phyloP scores from a whole-genome alignment of 2,888 invertebrate genomes.

The Petrophora chlorosata region DNA sequence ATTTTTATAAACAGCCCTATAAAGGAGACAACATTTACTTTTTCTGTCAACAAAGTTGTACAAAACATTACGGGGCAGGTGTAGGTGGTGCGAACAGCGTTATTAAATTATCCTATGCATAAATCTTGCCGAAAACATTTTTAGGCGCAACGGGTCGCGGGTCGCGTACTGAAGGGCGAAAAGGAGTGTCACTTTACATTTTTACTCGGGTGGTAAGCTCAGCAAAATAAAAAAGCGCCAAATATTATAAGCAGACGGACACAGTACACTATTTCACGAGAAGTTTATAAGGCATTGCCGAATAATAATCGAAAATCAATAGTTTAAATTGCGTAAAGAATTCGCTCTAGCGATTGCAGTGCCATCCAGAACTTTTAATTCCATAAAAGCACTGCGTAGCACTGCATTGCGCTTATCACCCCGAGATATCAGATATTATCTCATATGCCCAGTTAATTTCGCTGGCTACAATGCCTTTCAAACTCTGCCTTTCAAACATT shows the following conservation, averaged over 20 bases:
- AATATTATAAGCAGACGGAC: not conserved
- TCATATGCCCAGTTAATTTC: too few relatives aligned
- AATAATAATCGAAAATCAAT: too few relatives aligned
- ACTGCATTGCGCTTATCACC: too few relatives aligned
- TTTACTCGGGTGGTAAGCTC: constrained; percentile 63
- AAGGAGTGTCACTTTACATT: constrained; percentile 65
- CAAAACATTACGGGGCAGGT: constrained; percentile 25
- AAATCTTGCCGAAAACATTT: constrained; percentile 42
- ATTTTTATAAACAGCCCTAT: constrained; percentile 12
- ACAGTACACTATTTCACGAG: not conserved
- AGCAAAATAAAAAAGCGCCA: constrained; percentile 57
- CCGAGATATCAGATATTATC: too few relatives aligned
- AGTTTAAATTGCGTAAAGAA: too few relatives aligned
- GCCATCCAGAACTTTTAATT: too few relatives aligned
- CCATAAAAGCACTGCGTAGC: too few relatives aligned
- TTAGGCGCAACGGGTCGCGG: constrained; percentile 39
- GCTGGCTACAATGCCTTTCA: too few relatives aligned
- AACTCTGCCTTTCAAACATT: too few relatives aligned
- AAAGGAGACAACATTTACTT: constrained; percentile 20
- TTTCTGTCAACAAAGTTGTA: constrained; percentile 20
- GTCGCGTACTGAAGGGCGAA: constrained; percentile 43
- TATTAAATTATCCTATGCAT: constrained; percentile 35
- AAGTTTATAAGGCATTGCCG: too few relatives aligned
- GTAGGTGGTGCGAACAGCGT: constrained; percentile 22
- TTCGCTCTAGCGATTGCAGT: too few relatives aligned